Evolutionary conservation across 2,113 vertebrate genomes (phyloP).

Genomic region (Camelus dromedarius): DNA sequence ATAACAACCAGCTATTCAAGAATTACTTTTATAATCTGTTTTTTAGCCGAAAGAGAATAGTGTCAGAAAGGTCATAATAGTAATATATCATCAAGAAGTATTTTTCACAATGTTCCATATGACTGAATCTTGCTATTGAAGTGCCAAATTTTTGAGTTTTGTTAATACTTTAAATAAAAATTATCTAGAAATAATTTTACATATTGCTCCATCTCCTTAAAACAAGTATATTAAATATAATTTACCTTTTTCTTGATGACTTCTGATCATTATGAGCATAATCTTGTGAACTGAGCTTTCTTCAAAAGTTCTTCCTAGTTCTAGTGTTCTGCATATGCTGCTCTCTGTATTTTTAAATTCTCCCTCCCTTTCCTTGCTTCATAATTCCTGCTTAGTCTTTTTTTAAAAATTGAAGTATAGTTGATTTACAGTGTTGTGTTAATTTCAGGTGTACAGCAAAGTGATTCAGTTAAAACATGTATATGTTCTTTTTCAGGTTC

Average conservation of each 20-base stretch:
- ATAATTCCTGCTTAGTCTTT: neutral
- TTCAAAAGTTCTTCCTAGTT: neutral
- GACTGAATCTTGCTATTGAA: neutral
- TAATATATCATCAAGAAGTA: neutral
- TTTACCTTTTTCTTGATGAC: neutral
- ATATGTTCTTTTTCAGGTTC: too few species aligned
- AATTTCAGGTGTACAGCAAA: too few species aligned
- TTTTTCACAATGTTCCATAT: neutral
- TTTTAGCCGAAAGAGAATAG: neutral
- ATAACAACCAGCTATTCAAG: neutral
- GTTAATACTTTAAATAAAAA: slow-evolving; percentile 14
- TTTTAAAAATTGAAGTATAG: too few species aligned
- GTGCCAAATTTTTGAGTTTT: neutral
- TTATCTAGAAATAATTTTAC: neutral
- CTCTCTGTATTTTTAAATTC: neutral
- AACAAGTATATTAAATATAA: neutral
- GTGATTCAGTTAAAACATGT: too few species aligned
- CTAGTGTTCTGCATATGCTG: neutral
- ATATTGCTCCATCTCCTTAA: neutral
- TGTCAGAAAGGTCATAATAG: neutral
- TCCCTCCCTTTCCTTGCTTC: neutral
- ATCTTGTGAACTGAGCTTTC: neutral
- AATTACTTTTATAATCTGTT: slow-evolving; percentile 4
- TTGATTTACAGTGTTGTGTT: too few species aligned
- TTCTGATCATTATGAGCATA: neutral